Evolutionary conservation across 2,888 invertebrate species (phyloP).

Genomic region (Acanthosepion pharaonis): DNA sequence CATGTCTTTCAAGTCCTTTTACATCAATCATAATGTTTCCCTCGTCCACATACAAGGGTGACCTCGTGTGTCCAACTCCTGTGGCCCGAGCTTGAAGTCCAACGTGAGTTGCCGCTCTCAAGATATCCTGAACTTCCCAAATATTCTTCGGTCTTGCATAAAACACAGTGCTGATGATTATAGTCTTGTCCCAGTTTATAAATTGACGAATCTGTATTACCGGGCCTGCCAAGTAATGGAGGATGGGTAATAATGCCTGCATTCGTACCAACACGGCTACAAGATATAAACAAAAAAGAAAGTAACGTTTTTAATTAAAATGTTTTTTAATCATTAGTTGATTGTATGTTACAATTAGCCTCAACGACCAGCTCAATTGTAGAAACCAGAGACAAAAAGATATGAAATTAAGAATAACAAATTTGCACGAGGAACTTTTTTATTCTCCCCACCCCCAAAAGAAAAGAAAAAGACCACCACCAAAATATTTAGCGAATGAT

Average conservation of each 20-base stretch:
- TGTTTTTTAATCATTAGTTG: no score
- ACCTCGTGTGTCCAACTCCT: conserved; percentile 54
- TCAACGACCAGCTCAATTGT: no score
- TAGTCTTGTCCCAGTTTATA: conserved; percentile 53
- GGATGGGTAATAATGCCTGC: background rate
- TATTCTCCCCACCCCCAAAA: no score
- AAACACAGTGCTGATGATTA: conserved; percentile 52
- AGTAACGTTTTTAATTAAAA: background rate
- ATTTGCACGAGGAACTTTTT: no score
- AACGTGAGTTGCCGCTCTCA: conserved; percentile 50
- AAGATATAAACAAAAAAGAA: background rate
- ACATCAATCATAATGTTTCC: conserved; percentile 56
- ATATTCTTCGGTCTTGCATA: conserved; percentile 51
- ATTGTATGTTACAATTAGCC: no score
- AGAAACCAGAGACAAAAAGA: no score
- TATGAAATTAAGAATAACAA: no score
- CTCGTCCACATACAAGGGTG: conserved; percentile 55
- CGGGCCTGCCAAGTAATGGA: conserved; percentile 37
- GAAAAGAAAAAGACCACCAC: no score
- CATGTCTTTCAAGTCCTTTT: conserved; percentile 51
- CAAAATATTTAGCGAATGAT: no score
- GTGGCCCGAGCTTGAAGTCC: conserved; percentile 54
- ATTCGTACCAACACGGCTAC: background rate
- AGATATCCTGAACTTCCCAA: conserved; percentile 50
- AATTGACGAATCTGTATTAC: conserved; percentile 51